A percentile compares a stretch with the other conserved stretches of the same genome.
Conservation (phyloP, 2,113 vertebrate species). For the Eupsittula cactorum region DNA sequence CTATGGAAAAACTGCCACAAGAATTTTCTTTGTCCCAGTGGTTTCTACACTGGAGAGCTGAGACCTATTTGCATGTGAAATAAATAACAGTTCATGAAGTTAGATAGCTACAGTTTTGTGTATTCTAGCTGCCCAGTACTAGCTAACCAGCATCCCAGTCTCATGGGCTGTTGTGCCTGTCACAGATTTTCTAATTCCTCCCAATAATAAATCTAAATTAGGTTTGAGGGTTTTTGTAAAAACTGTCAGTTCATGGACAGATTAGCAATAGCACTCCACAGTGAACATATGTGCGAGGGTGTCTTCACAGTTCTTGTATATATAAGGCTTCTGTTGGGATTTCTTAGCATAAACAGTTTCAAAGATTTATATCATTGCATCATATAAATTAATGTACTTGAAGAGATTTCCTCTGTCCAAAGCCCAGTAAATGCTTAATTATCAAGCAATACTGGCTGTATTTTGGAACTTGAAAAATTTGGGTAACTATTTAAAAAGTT, state of each 20-base stretch:
- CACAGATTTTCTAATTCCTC: background rate
- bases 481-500: background rate
- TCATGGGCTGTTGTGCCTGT: background rate
- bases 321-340: background rate
- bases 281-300: background rate
- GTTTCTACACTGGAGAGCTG: background rate
- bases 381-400: background rate
- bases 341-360: conserved; percentile 25
- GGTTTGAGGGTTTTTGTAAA: background rate
- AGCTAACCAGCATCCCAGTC: background rate
- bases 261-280: background rate
- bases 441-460: background rate
- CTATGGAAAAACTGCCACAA: background rate
- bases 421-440: background rate
- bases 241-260: background rate
- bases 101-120: background rate
- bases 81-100: background rate
- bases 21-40: background rate
- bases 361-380: background rate
- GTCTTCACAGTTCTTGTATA: conserved; percentile 22
- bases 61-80: background rate
- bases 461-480: background rate
- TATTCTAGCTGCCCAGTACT: background rate
- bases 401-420: background rate
- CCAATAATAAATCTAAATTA: background rate